Conservation (phyloP, 2,113 vertebrate species). For the Hydropotes inermis region DNA sequence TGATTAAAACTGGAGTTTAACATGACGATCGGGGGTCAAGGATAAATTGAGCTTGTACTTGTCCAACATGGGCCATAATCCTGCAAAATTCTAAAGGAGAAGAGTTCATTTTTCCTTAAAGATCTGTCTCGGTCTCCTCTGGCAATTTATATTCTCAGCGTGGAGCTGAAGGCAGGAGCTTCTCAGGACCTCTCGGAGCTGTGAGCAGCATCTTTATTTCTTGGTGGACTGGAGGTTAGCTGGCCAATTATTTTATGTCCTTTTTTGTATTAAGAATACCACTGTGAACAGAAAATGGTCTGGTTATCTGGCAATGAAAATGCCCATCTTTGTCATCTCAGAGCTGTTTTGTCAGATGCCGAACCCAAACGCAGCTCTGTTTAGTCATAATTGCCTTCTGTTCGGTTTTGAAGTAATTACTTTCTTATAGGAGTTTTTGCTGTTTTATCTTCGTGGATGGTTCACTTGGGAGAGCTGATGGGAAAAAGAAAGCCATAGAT, state of each 20-base stretch:
- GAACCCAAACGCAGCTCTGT: background rate
- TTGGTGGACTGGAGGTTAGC: background rate
- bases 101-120: background rate
- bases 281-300: background rate
- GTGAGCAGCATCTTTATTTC: background rate
- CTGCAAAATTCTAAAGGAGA: background rate
- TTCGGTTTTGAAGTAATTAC: slow-evolving; percentile 8
- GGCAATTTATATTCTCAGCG: background rate
- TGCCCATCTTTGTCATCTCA: background rate
- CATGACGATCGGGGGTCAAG: background rate
- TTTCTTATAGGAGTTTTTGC: background rate
- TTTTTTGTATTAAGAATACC: background rate
- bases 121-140: slow-evolving; percentile 12
- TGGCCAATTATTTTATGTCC: background rate
- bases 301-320: background rate
- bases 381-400: slow-evolving; percentile 32
- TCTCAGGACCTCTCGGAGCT: slow-evolving; percentile 31
- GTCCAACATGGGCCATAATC: rapidly evolving
- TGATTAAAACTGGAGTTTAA: background rate
- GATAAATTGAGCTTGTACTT: background rate
- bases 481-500: background rate
- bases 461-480: background rate
- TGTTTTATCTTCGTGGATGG: background rate
- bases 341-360: background rate
- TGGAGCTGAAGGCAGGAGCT: slow-evolving; percentile 16